These are phyloP conservation scores for Smithornis capensis DNA, from an alignment of 2,113 vertebrate species.

Conservation along the genomic window DNA sequence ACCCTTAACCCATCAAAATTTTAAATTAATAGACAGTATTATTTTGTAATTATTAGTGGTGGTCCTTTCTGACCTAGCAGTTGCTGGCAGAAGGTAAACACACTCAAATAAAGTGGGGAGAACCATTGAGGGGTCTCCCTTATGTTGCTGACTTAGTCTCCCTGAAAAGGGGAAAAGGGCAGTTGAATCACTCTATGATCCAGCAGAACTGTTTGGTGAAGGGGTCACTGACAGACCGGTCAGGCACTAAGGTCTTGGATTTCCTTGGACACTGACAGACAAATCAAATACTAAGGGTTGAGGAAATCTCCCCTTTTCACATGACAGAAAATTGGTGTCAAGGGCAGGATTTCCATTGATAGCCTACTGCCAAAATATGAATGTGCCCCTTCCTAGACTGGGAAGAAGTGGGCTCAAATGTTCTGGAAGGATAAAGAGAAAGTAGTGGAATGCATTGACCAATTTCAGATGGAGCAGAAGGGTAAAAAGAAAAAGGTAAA, in stretches of 20 bases:
- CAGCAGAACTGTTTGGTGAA: neutral
- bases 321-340: neutral
- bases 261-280: neutral
- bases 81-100: neutral
- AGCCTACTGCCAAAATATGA: neutral
- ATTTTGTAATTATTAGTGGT: neutral
- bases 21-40: neutral
- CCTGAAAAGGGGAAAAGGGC: neutral
- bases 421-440: neutral
- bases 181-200: neutral
- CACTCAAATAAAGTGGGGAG: neutral
- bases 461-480: neutral
- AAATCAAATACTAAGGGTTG: neutral
- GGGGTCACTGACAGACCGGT: neutral
- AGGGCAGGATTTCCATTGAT: neutral
- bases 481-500: neutral
- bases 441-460: neutral
- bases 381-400: neutral
- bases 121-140: neutral
- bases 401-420: neutral
- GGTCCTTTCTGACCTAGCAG: neutral
- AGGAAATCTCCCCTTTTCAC: neutral
- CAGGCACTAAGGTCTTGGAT: neutral
- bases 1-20: neutral
- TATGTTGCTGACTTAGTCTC: neutral